Percentiles rank a stretch among this genome's conserved stretches.
Conservation (phyloP, 37 sponge, comb jelly and placozoan genomes). For the Spongia lamella region DNA sequence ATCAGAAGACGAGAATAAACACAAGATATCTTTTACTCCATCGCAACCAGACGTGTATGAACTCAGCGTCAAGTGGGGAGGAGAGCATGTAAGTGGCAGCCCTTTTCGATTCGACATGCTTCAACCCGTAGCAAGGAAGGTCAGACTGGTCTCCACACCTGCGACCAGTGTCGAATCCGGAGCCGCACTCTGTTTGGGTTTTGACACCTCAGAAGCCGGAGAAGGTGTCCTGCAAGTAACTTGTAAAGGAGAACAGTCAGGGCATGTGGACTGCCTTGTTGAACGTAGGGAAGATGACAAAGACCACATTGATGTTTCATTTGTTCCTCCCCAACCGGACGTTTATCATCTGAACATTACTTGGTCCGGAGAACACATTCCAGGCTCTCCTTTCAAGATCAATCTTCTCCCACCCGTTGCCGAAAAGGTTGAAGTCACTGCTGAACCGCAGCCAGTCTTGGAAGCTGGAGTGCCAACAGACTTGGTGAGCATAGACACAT, state of each 20-base stretch:
- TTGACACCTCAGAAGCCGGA: conserved; percentile 55
- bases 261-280: conserved; percentile 15
- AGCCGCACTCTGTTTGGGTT: conserved; percentile 9
- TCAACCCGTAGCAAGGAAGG: conserved; percentile 28
- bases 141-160: conserved; percentile 32
- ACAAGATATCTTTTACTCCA: conserved; percentile 48
- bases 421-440: conserved; percentile 44
- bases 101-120: conserved; percentile 2
- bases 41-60: conserved; percentile 51
- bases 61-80: conserved; percentile 71
- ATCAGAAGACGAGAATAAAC: conserved; percentile 21
- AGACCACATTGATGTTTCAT: conserved; percentile 1
- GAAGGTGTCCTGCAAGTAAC: conserved; percentile 43
- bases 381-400: conserved; percentile 58
- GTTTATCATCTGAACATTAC: conserved; percentile 45
- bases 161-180: conserved; percentile 24
- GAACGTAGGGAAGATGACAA: conserved; percentile 33
- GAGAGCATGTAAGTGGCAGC: conserved; percentile 70
- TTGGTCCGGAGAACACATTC: conserved; percentile 40
- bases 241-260: conserved; percentile 36
- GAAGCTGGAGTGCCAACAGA: conserved; percentile 24
- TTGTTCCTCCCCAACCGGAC: conserved; percentile 43
- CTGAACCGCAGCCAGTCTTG: conserved; percentile 19
- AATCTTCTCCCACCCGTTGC: conserved; percentile 44
- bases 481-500: conserved; percentile 29